Evolutionary conservation across 2,888 invertebrate genomes (phyloP).

Genomic region (Prosopocoilus inquinatus): DNA sequence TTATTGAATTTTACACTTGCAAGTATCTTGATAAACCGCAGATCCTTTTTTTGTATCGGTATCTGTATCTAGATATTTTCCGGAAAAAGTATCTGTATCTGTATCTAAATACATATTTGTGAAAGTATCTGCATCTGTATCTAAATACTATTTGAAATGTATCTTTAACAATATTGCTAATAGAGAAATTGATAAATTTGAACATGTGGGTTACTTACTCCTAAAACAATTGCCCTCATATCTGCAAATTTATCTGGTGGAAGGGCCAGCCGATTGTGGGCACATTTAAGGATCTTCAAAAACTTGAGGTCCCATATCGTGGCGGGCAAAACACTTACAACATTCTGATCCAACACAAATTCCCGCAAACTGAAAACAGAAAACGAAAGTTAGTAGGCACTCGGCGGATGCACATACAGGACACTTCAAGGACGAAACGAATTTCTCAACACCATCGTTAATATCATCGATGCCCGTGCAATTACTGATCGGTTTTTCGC

Average conservation of each 20-base stretch:
- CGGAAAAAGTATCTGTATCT: no score
- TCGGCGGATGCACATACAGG: conserved; percentile 48
- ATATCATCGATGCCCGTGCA: no score
- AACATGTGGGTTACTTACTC: conserved; percentile 47
- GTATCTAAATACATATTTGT: no score
- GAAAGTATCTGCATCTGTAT: no score
- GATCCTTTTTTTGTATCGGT: no score
- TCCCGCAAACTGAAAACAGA: conserved; percentile 63
- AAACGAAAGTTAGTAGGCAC: conserved; percentile 29
- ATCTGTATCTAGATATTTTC: no score
- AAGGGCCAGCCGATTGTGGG: conserved; percentile 54
- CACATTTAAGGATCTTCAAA: conserved; percentile 60
- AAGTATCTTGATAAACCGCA: no score
- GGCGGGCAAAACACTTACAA: conserved; percentile 62
- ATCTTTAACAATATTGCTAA: neutral
- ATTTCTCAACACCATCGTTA: conserved; percentile 12
- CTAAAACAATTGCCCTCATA: conserved; percentile 58
- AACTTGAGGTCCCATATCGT: conserved; percentile 60
- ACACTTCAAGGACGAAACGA: conserved; percentile 42
- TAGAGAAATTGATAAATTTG: no score
- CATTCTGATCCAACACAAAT: conserved; percentile 71
- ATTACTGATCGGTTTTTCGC: no score
- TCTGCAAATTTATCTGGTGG: conserved; percentile 54
- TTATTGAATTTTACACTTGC: no score
- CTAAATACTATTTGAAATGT: no score